A percentile compares a stretch with the other conserved stretches of the same genome.
Evolutionary conservation across 2,888 invertebrate genomes (phyloP).

Genomic region (Agrotis clavis): DNA sequence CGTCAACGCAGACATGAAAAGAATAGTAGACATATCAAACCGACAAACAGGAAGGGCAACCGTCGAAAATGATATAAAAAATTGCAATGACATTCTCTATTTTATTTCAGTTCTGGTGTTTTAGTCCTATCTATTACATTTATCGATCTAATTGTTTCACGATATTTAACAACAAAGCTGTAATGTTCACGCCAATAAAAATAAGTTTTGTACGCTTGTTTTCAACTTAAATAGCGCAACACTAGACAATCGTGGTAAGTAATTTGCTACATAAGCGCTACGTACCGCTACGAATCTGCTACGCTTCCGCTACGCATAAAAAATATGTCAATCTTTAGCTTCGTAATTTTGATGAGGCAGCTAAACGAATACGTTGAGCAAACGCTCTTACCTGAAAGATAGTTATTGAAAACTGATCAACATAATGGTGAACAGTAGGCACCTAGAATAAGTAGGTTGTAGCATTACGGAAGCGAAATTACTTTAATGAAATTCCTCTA

Average conservation of each 20-base stretch:
- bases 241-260: not conserved
- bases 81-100: not conserved
- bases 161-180: not conserved
- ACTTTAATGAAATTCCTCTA: slow-evolving; percentile 4
- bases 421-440: not conserved
- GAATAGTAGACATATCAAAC: slow-evolving; percentile 37
- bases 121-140: too few relatives aligned
- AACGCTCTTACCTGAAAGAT: not conserved
- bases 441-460: not conserved
- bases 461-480: not conserved
- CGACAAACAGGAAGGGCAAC: not conserved
- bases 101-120: too few relatives aligned
- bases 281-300: not conserved
- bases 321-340: too few relatives aligned
- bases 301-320: not conserved
- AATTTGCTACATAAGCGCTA: not conserved
- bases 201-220: not conserved
- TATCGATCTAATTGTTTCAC: not conserved
- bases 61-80: not conserved
- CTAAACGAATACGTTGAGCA: not conserved
- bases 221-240: not conserved
- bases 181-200: too few relatives aligned
- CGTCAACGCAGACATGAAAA: slow-evolving; percentile 64
- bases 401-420: too few relatives aligned
- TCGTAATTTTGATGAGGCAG: not conserved